Evolutionary conservation across 1,140 invertebrate species (phyloP).

Genomic region (Reticulitermes speratus): DNA sequence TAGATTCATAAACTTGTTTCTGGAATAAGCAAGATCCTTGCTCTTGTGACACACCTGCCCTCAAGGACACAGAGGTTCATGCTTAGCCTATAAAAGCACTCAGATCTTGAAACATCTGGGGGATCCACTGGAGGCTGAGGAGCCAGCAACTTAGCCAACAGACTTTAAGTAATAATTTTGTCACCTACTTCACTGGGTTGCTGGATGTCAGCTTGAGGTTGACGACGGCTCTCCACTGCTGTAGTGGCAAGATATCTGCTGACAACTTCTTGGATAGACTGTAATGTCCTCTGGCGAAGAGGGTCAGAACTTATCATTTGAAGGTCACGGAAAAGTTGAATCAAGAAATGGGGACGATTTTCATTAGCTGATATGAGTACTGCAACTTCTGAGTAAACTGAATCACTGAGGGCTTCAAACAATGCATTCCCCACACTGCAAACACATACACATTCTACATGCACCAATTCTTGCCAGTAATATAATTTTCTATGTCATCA

Average conservation of each 20-base stretch:
- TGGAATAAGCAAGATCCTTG: too few species aligned
- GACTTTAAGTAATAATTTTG: neutral
- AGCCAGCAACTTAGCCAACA: too few species aligned
- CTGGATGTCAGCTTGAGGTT: neutral
- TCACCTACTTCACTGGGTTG: neutral
- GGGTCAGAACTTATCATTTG: slow-evolving; percentile 64
- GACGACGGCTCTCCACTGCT: neutral
- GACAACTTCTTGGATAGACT: slow-evolving; percentile 55
- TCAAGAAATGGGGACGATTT: slow-evolving; percentile 63
- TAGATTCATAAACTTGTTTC: too few species aligned
- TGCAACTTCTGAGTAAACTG: slow-evolving; percentile 69
- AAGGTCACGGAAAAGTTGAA: slow-evolving; percentile 64
- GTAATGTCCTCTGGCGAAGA: slow-evolving; percentile 59
- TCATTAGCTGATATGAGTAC: slow-evolving; percentile 68
- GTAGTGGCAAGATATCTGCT: neutral
- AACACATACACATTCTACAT: neutral
- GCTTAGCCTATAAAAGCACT: too few species aligned
- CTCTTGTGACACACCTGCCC: too few species aligned
- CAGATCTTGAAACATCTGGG: too few species aligned
- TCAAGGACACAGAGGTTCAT: too few species aligned
- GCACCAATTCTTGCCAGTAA: neutral
- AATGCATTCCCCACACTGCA: slow-evolving; percentile 19
- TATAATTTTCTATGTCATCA: too few species aligned
- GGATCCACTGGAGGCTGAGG: too few species aligned
- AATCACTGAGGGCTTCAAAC: slow-evolving; percentile 55